These are phyloP conservation scores for Eira barbara DNA, from an alignment of 2,113 vertebrate species.

Conservation along the genomic window DNA sequence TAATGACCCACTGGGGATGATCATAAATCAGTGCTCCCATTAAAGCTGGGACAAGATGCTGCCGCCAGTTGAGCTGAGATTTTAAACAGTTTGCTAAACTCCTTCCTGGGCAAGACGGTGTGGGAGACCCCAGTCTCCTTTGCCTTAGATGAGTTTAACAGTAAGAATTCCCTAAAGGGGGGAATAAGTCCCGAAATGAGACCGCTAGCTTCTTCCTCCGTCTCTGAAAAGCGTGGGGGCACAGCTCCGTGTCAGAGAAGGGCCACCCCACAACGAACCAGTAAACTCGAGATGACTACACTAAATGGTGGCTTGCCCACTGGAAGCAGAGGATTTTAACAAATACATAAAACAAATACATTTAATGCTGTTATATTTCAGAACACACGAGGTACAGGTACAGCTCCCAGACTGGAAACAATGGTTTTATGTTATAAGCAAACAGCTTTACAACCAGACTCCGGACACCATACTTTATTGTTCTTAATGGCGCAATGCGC, in stretches of 20 bases:
- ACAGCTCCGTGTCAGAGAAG: neutral
- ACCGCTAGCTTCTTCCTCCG: no score
- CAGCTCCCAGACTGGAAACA: neutral
- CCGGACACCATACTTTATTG: no score
- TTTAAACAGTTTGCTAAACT: neutral
- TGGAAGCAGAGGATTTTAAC: neutral
- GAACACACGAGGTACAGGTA: neutral
- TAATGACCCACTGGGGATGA: neutral
- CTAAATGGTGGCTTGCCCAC: neutral
- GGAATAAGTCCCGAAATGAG: neutral
- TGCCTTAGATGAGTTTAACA: neutral
- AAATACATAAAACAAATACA: neutral
- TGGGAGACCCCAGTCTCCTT: neutral
- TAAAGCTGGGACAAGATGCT: neutral
- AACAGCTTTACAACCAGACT: neutral
- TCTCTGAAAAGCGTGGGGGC: neutral
- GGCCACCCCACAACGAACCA: neutral
- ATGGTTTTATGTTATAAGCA: neutral
- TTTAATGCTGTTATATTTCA: neutral
- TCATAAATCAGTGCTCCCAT: neutral
- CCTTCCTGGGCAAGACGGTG: neutral
- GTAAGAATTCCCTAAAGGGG: neutral
- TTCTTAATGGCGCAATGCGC: neutral
- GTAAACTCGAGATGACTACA: neutral
- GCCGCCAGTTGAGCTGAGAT: neutral